Evolutionary conservation across 2,113 vertebrate genomes (phyloP).

Genomic region (Cyanoliseus patagonus): DNA sequence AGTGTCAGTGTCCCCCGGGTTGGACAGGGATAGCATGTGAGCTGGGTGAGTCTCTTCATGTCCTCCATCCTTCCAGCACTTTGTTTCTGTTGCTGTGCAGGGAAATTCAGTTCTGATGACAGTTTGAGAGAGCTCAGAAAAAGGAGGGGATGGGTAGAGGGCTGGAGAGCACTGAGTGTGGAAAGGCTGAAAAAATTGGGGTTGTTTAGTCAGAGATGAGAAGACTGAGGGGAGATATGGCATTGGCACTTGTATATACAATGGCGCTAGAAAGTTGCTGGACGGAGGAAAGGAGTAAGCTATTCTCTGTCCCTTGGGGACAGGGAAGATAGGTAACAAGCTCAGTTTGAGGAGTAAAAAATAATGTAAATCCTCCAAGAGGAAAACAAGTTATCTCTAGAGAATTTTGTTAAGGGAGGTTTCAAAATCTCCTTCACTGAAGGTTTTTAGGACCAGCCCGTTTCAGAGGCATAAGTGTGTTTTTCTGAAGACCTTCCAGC

Average conservation of each 20-base stretch:
- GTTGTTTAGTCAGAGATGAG: background rate
- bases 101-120: background rate
- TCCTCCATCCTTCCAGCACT: background rate
- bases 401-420: background rate
- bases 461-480: background rate
- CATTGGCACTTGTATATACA: background rate
- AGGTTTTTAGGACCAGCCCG: background rate
- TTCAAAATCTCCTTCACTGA: background rate
- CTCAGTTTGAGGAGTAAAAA: background rate
- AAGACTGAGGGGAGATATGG: background rate
- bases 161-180: background rate
- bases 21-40: constrained; percentile 73
- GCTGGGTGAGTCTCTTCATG: constrained; percentile 53
- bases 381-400: accelerated
- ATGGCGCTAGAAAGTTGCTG: background rate
- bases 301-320: background rate
- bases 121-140: background rate
- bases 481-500: background rate
- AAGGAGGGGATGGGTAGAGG: background rate
- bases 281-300: background rate
- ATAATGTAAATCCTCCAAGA: background rate
- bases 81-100: accelerated
- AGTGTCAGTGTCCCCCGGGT: constrained; percentile 70
- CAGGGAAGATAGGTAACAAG: background rate
- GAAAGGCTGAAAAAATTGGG: background rate